phyloP scores from a whole-genome alignment of 2,888 invertebrate species.

The Dicyrtomina minuta region DNA sequence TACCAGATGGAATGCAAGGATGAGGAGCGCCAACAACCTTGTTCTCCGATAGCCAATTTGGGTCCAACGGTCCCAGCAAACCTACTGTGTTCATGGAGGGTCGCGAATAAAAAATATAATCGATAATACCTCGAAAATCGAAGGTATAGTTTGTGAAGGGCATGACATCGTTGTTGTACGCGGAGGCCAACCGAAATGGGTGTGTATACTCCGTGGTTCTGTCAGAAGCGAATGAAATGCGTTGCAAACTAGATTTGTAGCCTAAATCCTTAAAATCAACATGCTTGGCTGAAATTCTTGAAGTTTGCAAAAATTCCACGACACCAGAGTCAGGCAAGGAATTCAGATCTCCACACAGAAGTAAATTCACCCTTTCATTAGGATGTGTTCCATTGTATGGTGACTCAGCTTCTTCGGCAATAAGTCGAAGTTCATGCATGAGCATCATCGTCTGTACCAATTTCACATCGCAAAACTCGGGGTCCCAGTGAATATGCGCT shows the following conservation, averaged over 20 bases:
- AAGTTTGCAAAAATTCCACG: slow-evolving; percentile 89
- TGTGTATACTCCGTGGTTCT: slow-evolving; percentile 88
- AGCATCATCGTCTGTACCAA: slow-evolving; percentile 99
- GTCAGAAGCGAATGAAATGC: slow-evolving; percentile 77
- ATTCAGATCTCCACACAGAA: slow-evolving; percentile 98
- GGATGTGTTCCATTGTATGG: slow-evolving; percentile 57
- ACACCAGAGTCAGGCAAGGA: slow-evolving; percentile 97
- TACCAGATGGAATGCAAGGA: slow-evolving; percentile 79
- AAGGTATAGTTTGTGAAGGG: slow-evolving; percentile 74
- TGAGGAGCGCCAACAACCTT: slow-evolving; percentile 98
- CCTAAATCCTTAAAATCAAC: slow-evolving; percentile 94
- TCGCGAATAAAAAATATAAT: slow-evolving; percentile 98
- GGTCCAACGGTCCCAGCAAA: slow-evolving; percentile 74
- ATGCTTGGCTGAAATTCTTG: slow-evolving; percentile 87
- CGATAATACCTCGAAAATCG: slow-evolving; percentile 99
- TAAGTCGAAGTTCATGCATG: slow-evolving; percentile 85
- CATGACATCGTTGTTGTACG: slow-evolving; percentile 77
- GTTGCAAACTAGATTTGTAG: slow-evolving; percentile 83
- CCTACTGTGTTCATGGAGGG: slow-evolving; percentile 94
- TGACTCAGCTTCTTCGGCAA: slow-evolving; percentile 77
- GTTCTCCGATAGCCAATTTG: slow-evolving; percentile 67
- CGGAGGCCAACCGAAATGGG: slow-evolving; percentile 91
- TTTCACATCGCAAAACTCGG: slow-evolving; percentile 98
- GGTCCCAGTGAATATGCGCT: slow-evolving; percentile 99
- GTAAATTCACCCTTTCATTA: slow-evolving; percentile 77